Evolutionary conservation across 2,113 vertebrate genomes (phyloP).

Genomic region (Ellobius talpinus): DNA sequence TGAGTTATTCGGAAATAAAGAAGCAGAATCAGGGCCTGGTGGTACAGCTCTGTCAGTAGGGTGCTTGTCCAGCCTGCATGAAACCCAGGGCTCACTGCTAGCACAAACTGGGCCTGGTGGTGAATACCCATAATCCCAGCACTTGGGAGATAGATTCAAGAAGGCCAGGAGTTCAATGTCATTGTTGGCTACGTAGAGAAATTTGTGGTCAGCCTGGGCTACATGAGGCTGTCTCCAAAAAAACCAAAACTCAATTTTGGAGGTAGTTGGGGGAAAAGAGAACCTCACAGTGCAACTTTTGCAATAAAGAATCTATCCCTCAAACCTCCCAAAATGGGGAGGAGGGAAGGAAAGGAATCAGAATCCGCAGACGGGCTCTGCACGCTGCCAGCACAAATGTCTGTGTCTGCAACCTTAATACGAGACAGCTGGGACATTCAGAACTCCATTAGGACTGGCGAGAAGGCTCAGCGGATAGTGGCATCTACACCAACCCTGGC

Average conservation of each 20-base stretch:
- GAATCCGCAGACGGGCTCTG: background rate
- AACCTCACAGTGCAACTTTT: background rate
- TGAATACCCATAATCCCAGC: background rate
- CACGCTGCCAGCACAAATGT: fast-evolving
- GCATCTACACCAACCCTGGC: background rate
- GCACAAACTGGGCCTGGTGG: background rate
- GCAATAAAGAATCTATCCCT: background rate
- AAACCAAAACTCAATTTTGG: background rate
- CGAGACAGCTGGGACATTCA: background rate
- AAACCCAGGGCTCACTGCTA: background rate
- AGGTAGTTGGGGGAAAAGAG: background rate
- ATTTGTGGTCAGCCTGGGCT: background rate
- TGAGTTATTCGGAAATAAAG: background rate
- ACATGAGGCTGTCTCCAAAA: background rate
- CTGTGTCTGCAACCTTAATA: fast-evolving
- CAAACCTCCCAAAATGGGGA: background rate
- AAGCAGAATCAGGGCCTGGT: background rate
- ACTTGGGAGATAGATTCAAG: background rate
- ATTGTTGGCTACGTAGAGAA: background rate
- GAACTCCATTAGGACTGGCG: background rate
- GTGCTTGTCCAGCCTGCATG: background rate
- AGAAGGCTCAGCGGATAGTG: background rate
- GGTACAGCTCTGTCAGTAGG: background rate
- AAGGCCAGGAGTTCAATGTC: background rate
- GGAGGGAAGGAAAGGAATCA: background rate